A percentile compares a stretch with the other conserved stretches of the same genome.
Conservation (phyloP, 2,797 vertebrate genomes). For the Halcyon smyrnensis region DNA sequence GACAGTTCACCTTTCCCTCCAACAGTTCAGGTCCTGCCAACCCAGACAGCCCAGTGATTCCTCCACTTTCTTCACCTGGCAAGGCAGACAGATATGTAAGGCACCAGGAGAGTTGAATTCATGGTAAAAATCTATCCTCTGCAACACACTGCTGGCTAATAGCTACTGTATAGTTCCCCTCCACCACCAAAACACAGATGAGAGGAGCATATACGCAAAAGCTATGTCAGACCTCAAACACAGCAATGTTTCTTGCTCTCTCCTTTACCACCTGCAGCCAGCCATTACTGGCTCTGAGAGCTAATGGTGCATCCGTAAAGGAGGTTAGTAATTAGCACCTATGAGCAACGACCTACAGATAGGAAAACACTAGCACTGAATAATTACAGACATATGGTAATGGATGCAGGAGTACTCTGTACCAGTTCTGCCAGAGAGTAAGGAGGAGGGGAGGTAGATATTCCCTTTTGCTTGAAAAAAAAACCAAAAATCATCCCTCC, state of each 20-base stretch:
- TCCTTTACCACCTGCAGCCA: background rate
- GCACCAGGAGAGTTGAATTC: background rate
- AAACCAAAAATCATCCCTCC: background rate
- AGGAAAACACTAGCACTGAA: background rate
- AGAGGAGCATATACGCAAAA: background rate
- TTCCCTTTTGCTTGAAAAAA: background rate
- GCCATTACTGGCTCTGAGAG: background rate
- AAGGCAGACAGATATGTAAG: rapidly evolving
- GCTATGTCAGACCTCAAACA: background rate
- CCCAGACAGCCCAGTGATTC: background rate
- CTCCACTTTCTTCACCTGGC: background rate
- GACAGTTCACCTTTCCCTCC: background rate
- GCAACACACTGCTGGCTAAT: background rate
- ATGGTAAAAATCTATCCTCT: background rate
- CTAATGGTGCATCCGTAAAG: background rate
- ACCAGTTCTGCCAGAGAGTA: background rate
- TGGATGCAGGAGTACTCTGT: background rate
- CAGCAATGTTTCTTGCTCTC: background rate
- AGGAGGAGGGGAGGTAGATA: background rate
- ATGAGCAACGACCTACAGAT: background rate
- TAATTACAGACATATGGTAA: background rate
- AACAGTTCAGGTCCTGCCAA: background rate
- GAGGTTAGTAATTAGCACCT: background rate
- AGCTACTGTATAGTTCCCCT: background rate
- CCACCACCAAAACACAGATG: background rate